Evolutionary conservation across 2,113 vertebrate species (phyloP).

Genomic region (Brachypteracias leptosomus): DNA sequence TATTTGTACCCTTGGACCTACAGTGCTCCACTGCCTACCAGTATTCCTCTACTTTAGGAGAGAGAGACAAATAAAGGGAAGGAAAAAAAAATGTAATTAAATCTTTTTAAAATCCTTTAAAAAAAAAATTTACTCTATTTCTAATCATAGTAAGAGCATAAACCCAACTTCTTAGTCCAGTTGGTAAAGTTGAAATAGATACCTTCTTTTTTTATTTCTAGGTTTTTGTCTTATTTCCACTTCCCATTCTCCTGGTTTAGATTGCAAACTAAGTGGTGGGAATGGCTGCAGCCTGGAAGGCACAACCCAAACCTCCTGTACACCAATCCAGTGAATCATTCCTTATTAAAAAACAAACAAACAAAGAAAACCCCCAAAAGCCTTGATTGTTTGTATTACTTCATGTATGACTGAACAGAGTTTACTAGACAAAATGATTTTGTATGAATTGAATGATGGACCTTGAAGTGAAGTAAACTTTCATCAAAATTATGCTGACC

Average conservation of each 20-base stretch:
- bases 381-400: neutral
- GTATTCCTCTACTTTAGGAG: neutral
- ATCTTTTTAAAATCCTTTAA: neutral
- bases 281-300: neutral
- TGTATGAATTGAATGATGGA: neutral
- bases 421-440: neutral
- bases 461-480: neutral
- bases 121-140: neutral
- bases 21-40: neutral
- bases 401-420: neutral
- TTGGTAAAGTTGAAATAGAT: neutral
- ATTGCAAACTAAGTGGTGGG: neutral
- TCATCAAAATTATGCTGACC: neutral
- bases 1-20: conserved; percentile 14
- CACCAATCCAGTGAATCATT: neutral
- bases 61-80: neutral
- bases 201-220: neutral
- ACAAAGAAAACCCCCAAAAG: neutral
- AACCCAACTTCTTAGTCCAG: neutral
- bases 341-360: neutral
- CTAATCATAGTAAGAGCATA: neutral
- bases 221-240: neutral
- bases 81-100: neutral
- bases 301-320: neutral
- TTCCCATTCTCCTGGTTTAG: neutral